Evolutionary conservation across 1,140 invertebrate genomes (phyloP), one percentile per base, ranked within the genome.

Genomic region (Cherax destructor): DNA sequence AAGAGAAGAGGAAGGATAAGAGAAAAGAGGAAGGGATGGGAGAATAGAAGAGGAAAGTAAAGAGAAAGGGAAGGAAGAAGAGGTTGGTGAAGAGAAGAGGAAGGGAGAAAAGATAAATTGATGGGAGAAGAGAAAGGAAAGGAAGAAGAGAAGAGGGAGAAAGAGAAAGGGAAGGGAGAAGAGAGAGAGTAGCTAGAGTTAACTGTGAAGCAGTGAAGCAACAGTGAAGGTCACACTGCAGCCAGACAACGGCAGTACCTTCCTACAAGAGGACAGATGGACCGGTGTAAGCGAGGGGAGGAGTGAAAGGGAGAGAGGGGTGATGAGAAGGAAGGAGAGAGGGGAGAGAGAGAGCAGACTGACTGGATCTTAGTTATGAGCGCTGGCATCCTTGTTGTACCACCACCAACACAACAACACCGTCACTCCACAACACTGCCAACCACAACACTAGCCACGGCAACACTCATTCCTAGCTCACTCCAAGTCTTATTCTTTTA

Each of bases 371-470:
- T n/a, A 24, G 84, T 7, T 72, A 18, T 86, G 72, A 86, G 49
- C 16, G 16, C 49, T 72, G 84, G 84, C 84, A 86, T 86, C 72
- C 84, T 86, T 30, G 74, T 21, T 86, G 52, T n/a, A 59, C 52
- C 18, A 56, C 80, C 18, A 59, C 52, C 18, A 56, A 77, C 74
- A 86, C 74, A 30, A 18, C 84, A 74, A 86, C 72, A 86, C 84
- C 50, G 3, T 30, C 16, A 47, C 9, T 74, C 16, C 47, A 24
- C 61, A 65, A 41, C 83, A 85, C 18, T 41, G 18, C 47, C 16
- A 11, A 13, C n/a, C 9, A 41, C 74, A 52, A 13, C 24, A 56
- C 10, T n/a, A n/a, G 18, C 72, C 3, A 30, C 50, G 9, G 50
- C 49, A 50, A 30, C 9, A n/a, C n/a, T 13, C 10, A 10, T 6